Evolutionary conservation across 2,888 invertebrate genomes (phyloP).

Genomic region (Hoplodrina ambigua): DNA sequence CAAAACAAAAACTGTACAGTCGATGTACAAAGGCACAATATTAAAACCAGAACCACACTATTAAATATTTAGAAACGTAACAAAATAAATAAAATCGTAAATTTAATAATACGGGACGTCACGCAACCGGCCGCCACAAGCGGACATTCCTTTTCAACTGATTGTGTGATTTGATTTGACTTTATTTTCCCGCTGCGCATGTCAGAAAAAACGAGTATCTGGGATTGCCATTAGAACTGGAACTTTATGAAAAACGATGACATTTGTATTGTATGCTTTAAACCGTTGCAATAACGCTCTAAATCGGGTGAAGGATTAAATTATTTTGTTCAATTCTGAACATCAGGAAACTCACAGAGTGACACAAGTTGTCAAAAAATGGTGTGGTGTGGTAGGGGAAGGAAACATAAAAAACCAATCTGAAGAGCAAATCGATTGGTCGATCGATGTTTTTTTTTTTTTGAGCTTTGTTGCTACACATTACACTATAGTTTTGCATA

Average conservation of each 20-base stretch:
- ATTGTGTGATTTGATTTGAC: constrained; percentile 69
- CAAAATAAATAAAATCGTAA: constrained; percentile 87
- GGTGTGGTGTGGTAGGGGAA: not conserved
- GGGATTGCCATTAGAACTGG: constrained; percentile 20
- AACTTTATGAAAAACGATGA: constrained; percentile 1
- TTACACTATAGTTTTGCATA: too few species aligned
- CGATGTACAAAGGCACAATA: constrained; percentile 67
- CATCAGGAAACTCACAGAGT: not conserved
- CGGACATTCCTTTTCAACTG: constrained; percentile 85
- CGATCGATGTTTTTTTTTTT: too few species aligned
- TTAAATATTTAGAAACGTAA: constrained; percentile 80
- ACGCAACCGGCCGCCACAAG: constrained; percentile 74
- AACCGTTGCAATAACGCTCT: fast-evolving
- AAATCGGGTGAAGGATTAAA: constrained; percentile 6
- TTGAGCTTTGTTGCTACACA: too few species aligned
- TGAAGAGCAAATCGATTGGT: too few species aligned
- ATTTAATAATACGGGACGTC: constrained; percentile 71
- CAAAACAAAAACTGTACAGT: constrained; percentile 66
- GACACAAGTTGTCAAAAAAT: constrained; percentile 28
- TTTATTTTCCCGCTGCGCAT: constrained; percentile 68
- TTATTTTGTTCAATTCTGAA: constrained; percentile 1
- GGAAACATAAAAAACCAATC: constrained; percentile 5
- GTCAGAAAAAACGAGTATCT: constrained; percentile 52
- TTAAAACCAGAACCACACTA: constrained; percentile 74
- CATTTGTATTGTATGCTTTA: constrained; percentile 16